Evolutionary conservation across 2,797 vertebrate species (phyloP).

Genomic region (Tolypeutes matacus): DNA sequence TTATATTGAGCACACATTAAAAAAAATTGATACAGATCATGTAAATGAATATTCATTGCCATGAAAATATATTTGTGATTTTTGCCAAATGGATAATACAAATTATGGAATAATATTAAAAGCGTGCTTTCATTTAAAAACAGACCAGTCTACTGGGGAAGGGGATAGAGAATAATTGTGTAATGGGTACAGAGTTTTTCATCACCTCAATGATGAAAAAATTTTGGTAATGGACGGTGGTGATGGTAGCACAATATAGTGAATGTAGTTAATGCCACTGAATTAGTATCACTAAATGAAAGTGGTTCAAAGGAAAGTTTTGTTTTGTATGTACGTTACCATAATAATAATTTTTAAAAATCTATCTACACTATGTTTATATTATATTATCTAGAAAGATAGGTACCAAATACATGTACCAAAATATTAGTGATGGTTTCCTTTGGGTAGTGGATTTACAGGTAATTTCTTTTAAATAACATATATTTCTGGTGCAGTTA

Average conservation of each 20-base stretch:
- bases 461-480: slow-evolving; percentile 11
- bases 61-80: not conserved
- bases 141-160: not conserved
- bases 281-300: too few relatives aligned
- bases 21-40: slow-evolving; percentile 23
- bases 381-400: not conserved
- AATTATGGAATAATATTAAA: slow-evolving; percentile 29
- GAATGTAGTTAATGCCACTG: too few relatives aligned
- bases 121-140: not conserved
- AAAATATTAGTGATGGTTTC: slow-evolving; percentile 21
- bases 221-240: too few relatives aligned
- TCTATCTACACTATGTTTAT: not conserved
- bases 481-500: not conserved
- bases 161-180: too few relatives aligned
- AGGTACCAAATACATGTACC: not conserved
- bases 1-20: not conserved
- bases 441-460: not conserved
- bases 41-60: not conserved
- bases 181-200: too few relatives aligned
- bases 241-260: too few relatives aligned
- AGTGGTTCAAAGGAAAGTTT: too few relatives aligned
- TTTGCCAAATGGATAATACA: slow-evolving; percentile 12
- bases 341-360: too few relatives aligned
- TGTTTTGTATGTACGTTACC: too few relatives aligned
- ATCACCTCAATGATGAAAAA: too few relatives aligned